Evolutionary conservation across 2,888 invertebrate genomes (phyloP).

Genomic region (Cyclophora punctaria): DNA sequence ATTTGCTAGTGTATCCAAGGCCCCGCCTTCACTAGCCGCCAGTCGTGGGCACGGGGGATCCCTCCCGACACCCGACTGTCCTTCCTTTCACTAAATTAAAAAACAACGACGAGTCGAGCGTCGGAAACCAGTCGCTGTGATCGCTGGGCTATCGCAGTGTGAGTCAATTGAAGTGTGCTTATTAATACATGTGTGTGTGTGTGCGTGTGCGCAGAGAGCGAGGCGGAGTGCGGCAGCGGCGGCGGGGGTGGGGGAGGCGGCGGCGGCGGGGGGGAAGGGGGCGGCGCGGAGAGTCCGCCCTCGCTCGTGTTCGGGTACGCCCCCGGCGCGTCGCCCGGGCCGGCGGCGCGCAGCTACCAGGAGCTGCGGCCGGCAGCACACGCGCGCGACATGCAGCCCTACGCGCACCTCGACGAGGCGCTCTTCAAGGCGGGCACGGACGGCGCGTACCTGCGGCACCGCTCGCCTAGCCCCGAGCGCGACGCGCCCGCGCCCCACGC

Average conservation of each 20-base stretch:
- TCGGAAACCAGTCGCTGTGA: no score
- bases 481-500: conserved; percentile 21
- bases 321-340: conserved; percentile 51
- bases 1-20: not conserved
- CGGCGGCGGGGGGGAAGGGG: conserved; percentile 29
- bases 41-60: not conserved
- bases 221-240: conserved; percentile 52
- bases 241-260: conserved; percentile 46
- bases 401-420: conserved; percentile 56
- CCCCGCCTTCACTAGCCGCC: not conserved
- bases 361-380: conserved; percentile 61
- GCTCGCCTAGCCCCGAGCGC: conserved; percentile 44
- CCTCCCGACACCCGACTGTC: not conserved
- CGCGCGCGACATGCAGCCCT: conserved; percentile 66
- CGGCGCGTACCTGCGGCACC: conserved; percentile 51
- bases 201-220: conserved; percentile 56
- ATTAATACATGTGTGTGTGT: conserved; percentile 16
- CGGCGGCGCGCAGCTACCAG: conserved; percentile 67
- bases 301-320: conserved; percentile 55
- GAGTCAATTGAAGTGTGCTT: not conserved
- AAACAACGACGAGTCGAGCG: no score
- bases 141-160: not conserved
- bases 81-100: no score
- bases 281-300: conserved; percentile 54
- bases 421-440: conserved; percentile 46